Base-by-base conservation (phyloP, 2,888 invertebrate genomes). In the Andrena flavipes region DNA sequence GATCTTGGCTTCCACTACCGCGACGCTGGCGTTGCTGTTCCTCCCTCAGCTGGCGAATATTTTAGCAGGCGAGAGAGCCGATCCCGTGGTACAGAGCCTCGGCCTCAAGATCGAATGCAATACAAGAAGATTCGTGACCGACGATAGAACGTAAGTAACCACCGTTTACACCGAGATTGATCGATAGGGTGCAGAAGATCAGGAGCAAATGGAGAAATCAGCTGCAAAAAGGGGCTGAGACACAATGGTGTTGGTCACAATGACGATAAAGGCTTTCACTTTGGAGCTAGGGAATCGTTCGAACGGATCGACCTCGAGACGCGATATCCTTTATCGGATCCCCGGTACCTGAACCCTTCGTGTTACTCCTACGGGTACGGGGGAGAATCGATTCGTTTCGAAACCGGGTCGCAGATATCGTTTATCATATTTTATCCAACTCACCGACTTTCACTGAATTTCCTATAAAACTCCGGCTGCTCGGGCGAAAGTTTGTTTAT, bases 101-200 rank as follows among this genome's bases (percentile, higher is more conserved):
- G 98, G 98, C 8, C 95, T 98, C 56, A 97, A 97, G 93, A 96
- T 98, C 89, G 98, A 98, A 92, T 97, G 96, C 93, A 98, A 98
- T 90, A 98, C 98, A 0, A 95, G 98, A 87, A 94, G 97, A 91
- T 97, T 98, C 91, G 96, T 97, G 23, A 96, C 96, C 23, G 98
- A 98, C 90, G 98, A 98, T 91, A 96, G 96, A 67, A 95, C 96
- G 93, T 93, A 68, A 82, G 82, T 82, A 59, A 23, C 42, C 62
- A 10, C 10, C 10, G 13, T 10, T 60, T 62, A 30, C 10, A 0
- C 16, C 29, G 20, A 6, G 70, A 49, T 49, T 10, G 3, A 3
- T 26, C 29, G 75, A 68, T 59, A 74, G 2, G 6, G 10, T 20
- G 60, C 7, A 20, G 56, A 33, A 30, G 29, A 48, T 60, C 29